Conservation (phyloP, 2,888 invertebrate genomes). For the Dicyrtomina minuta region DNA sequence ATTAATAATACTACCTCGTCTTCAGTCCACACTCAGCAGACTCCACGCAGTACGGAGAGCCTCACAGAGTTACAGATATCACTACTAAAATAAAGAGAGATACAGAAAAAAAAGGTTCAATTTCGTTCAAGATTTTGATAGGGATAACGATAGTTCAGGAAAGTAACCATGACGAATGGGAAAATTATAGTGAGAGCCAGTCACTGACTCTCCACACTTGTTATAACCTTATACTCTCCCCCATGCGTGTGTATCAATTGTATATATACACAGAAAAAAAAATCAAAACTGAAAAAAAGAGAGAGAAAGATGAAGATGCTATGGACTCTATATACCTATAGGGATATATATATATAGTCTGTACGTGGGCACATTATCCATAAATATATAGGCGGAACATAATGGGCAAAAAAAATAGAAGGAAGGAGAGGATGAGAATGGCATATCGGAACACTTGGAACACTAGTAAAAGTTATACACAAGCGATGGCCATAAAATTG, state of each 20-base stretch:
- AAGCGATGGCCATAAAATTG: conserved; percentile 51
- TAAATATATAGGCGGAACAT: conserved; percentile 6
- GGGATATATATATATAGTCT: not conserved
- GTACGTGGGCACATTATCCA: not conserved
- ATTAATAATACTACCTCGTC: conserved; percentile 7
- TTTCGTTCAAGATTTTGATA: conserved; percentile 29
- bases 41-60: no score
- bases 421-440: conserved; percentile 12
- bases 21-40: no score
- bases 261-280: not conserved
- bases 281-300: conserved; percentile 1
- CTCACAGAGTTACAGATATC: not conserved
- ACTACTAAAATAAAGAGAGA: not conserved
- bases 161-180: conserved; percentile 52
- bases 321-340: not conserved
- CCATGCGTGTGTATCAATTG: not conserved
- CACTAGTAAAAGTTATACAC: conserved; percentile 11
- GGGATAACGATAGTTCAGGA: conserved; percentile 32
- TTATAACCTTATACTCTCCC: not conserved
- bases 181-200: conserved; percentile 41
- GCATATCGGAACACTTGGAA: conserved; percentile 23
- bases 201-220: conserved; percentile 24
- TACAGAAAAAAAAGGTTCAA: conserved; percentile 21
- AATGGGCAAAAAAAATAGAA: not conserved
- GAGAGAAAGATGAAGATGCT: conserved; percentile 6